These are phyloP conservation scores for Ischnus inquisitorius DNA, from an alignment of 2,888 invertebrate genomes.

Conservation along the genomic window DNA sequence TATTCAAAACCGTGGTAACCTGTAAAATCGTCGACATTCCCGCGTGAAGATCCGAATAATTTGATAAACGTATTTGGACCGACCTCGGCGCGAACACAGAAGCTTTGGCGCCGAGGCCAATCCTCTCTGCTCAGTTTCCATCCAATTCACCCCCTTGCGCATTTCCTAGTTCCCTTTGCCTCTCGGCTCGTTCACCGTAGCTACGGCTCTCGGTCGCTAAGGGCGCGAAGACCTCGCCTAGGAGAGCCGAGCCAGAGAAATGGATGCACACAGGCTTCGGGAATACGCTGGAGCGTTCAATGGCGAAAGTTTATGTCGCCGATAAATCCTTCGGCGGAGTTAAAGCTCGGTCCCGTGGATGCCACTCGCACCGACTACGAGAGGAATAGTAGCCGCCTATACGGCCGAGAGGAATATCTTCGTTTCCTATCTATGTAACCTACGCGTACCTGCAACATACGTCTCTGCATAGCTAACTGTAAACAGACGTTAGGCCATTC, in stretches of 20 bases:
- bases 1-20: too few species aligned
- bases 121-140: slow-evolving; percentile 1
- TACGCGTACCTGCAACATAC: slow-evolving; percentile 1
- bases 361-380: slow-evolving; percentile 37
- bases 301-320: slow-evolving; percentile 68
- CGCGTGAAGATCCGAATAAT: not conserved
- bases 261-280: slow-evolving; percentile 43
- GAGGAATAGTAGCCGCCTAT: not conserved
- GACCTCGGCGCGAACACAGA: not conserved
- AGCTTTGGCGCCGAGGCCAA: slow-evolving; percentile 6
- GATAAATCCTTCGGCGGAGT: slow-evolving; percentile 61
- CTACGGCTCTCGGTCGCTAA: slow-evolving; percentile 1
- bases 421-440: slow-evolving; percentile 4
- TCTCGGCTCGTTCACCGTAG: not conserved
- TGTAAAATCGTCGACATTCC: too few species aligned
- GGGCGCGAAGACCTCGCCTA: slow-evolving; percentile 39
- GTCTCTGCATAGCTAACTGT: not conserved
- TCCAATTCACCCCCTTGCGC: slow-evolving; percentile 13
- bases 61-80: not conserved
- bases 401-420: not conserved
- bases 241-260: slow-evolving; percentile 24
- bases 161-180: not conserved
- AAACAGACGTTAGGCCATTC: not conserved
- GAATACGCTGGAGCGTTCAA: slow-evolving; percentile 49
- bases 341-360: slow-evolving; percentile 46